Evolutionary conservation across 1,140 invertebrate genomes (phyloP).

Genomic region (Lepidostoma basale): DNA sequence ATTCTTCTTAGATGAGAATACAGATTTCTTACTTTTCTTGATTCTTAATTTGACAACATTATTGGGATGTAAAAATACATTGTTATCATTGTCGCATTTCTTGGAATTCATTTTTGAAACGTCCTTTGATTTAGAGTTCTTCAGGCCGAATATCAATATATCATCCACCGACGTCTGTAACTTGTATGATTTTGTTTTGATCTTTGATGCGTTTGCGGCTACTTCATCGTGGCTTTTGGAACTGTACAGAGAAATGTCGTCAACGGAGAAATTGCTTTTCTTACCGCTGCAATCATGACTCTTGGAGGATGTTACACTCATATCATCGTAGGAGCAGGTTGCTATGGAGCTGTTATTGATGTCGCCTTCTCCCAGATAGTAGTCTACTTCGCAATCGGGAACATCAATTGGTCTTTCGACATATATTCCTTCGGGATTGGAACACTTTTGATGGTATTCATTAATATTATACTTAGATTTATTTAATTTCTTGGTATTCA

Average conservation of each 20-base stretch:
- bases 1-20: slow-evolving; percentile 51
- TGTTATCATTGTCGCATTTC: slow-evolving; percentile 50
- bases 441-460: slow-evolving; percentile 6
- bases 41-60: slow-evolving; percentile 50
- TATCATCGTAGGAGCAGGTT: slow-evolving; percentile 50
- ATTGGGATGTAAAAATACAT: slow-evolving; percentile 54
- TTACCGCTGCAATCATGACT: slow-evolving; percentile 50
- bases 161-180: slow-evolving; percentile 57
- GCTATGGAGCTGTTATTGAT: slow-evolving; percentile 44
- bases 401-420: slow-evolving; percentile 51
- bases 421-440: slow-evolving; percentile 10
- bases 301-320: slow-evolving; percentile 54
- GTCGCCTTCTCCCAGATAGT: slow-evolving; percentile 40
- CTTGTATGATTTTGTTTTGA: slow-evolving; percentile 44
- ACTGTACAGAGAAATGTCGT: slow-evolving; percentile 62
- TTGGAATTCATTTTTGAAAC: not conserved
- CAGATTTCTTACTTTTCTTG: slow-evolving; percentile 53
- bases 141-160: slow-evolving; percentile 55
- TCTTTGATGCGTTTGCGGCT: slow-evolving; percentile 48
- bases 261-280: slow-evolving; percentile 51
- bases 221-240: slow-evolving; percentile 61
- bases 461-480: slow-evolving; percentile 33
- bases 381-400: slow-evolving; percentile 44
- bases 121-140: slow-evolving; percentile 46
- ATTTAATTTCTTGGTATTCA: slow-evolving; percentile 29